Base-by-base conservation (phyloP, 2,797 vertebrate genomes). In the Spea hammondii region DNA sequence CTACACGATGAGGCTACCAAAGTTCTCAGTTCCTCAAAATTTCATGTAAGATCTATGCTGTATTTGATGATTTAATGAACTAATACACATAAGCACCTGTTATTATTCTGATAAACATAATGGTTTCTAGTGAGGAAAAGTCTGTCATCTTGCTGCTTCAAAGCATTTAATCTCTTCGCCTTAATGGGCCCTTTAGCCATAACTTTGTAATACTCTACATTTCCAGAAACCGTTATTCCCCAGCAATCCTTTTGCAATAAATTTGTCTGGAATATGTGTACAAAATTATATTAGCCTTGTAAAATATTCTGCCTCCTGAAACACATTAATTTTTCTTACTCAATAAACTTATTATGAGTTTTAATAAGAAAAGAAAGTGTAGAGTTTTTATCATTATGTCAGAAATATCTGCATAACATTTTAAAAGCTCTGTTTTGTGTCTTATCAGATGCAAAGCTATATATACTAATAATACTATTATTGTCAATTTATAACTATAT, bases 301-400 rank as follows among this genome's bases (percentile, higher is more conserved):
- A 62, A 49, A 49, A 74, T 70, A 32, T 74, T 74, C 60, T 4
- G 0, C 7, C 50, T 57, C 9, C n/a, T 64, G 11, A 65, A 74
- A 65, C 46, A 65, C 72, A 51, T 72, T 72, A 45, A 72, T 72
- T 72, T 72, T 45, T 13, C 45, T 44, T 11, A 53, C 54, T 57
- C 44, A 13, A 49, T 70, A 77, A 71, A 70, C 48, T 71, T 70
- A 77, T 71, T 70, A 70, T 45, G 47, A 8, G 11, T 45, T 55
- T 64, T 70, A 77, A 77, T 70, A 53, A 8, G 51, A 64, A 6
- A 0, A 7, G 69, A 45, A 62, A 12, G 47, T 62, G 48, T 17
- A 46, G 44, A 32, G 53, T 12, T 54, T 71, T 77, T 12, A 70
- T 53, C 12, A 17, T 71, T 54, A 64, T 77, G 68, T 71, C n/a